Evolutionary conservation across 2,113 vertebrate species (phyloP).

Genomic region (Ia io): DNA sequence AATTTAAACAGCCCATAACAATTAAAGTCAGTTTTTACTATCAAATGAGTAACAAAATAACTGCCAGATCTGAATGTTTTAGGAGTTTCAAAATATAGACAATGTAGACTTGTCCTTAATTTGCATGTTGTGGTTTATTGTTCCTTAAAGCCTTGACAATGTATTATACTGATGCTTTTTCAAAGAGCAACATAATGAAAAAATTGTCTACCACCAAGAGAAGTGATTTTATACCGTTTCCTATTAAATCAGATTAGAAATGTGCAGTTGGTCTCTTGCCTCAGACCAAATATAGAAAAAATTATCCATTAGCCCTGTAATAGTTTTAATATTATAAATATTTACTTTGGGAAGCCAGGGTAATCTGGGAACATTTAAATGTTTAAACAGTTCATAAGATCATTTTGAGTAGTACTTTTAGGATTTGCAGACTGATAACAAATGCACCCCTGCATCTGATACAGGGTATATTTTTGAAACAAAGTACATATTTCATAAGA

Average conservation of each 20-base stretch:
- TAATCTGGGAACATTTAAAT: background rate
- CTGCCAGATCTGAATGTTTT: background rate
- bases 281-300: background rate
- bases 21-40: background rate
- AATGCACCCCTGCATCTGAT: background rate
- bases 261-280: background rate
- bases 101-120: background rate
- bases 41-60: background rate
- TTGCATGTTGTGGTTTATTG: background rate
- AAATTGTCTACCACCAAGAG: background rate
- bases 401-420: background rate
- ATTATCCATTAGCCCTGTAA: background rate
- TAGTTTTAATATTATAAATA: constrained; percentile 4
- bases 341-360: background rate
- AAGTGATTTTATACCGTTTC: background rate
- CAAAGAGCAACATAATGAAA: background rate
- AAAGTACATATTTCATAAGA: constrained; percentile 44
- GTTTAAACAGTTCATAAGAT: background rate
- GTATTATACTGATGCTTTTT: background rate
- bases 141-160: background rate
- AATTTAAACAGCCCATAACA: background rate
- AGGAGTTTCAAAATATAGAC: background rate
- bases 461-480: background rate
- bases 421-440: background rate
- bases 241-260: background rate